Percentiles rank a stretch among this genome's conserved stretches.
Evolutionary conservation across 2,888 invertebrate genomes (phyloP).

Genomic region (Drosophila algonquin): DNA sequence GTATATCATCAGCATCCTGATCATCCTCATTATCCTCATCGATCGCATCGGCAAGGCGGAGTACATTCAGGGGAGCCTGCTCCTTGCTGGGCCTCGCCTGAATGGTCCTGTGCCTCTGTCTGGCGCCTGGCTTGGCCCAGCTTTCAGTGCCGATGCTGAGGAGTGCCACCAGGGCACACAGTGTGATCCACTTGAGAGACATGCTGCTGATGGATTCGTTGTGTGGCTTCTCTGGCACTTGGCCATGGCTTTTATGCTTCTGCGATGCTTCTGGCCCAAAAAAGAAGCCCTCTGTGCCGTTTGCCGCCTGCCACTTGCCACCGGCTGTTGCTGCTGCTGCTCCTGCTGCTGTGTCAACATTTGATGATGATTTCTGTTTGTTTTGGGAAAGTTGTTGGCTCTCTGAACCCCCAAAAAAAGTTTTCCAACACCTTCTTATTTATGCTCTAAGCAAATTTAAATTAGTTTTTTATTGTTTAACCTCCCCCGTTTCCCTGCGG

Average conservation of each 20-base stretch:
- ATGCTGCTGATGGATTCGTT: constrained; percentile 48
- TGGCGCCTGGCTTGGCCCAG: constrained; percentile 28
- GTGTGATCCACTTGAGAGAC: constrained; percentile 55
- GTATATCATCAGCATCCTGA: constrained; percentile 6
- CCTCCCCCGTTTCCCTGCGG: not conserved
- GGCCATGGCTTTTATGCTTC: constrained; percentile 60
- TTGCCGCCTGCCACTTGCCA: not conserved
- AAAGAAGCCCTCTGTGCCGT: not conserved
- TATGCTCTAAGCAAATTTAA: constrained; percentile 76
- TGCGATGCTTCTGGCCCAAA: constrained; percentile 16
- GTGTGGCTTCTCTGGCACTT: constrained; percentile 41
- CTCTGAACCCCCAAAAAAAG: constrained; percentile 53
- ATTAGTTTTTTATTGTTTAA: constrained; percentile 75
- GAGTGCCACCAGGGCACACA: constrained; percentile 51
- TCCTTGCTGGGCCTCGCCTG: constrained; percentile 28
- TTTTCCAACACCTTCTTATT: constrained; percentile 71
- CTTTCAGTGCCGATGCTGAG: constrained; percentile 35
- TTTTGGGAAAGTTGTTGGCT: constrained; percentile 12
- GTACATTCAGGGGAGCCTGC: constrained; percentile 38
- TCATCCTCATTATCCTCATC: constrained; percentile 48
- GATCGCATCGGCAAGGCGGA: constrained; percentile 9
- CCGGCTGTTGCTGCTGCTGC: not conserved
- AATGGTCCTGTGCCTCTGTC: constrained; percentile 1
- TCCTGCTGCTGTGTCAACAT: not conserved
- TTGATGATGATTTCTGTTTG: not conserved